These are phyloP conservation scores for Arrhopalites spinosus DNA, from an alignment of 2,888 invertebrate genomes.

Conservation along the genomic window DNA sequence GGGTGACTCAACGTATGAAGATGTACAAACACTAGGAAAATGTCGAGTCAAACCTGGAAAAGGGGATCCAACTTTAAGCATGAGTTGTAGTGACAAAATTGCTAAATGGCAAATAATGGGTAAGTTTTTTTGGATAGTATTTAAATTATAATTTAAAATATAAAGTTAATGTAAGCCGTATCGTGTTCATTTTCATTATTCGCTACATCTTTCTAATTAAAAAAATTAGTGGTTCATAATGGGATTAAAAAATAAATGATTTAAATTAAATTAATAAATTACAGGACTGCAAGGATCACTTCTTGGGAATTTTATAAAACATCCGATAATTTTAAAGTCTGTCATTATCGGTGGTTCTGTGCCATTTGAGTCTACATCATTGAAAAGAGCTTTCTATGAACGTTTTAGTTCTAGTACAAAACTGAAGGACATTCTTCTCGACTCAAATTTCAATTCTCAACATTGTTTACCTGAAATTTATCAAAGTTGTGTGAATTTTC, in stretches of 20 bases:
- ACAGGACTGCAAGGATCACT: constrained; percentile 80
- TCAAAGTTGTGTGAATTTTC: constrained; percentile 45
- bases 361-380: constrained; percentile 67
- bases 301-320: constrained; percentile 68
- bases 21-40: constrained; percentile 72
- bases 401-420: constrained; percentile 52
- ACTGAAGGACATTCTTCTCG: neutral
- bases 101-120: constrained; percentile 80
- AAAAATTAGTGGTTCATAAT: too few relatives aligned
- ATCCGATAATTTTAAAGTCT: constrained; percentile 72
- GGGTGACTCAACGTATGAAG: constrained; percentile 53
- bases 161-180: too few relatives aligned
- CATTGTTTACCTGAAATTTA: constrained; percentile 33
- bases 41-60: constrained; percentile 88
- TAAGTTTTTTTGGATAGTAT: too few relatives aligned
- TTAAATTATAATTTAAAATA: too few relatives aligned
- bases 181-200: too few relatives aligned
- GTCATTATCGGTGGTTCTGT: constrained; percentile 72
- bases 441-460: too few relatives aligned
- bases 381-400: constrained; percentile 64
- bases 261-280: too few relatives aligned
- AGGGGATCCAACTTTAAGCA: constrained; percentile 83
- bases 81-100: constrained; percentile 94
- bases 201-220: too few relatives aligned
- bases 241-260: too few relatives aligned